phyloP scores from a whole-genome alignment of 2,113 vertebrate species.

The Camelus dromedarius region DNA sequence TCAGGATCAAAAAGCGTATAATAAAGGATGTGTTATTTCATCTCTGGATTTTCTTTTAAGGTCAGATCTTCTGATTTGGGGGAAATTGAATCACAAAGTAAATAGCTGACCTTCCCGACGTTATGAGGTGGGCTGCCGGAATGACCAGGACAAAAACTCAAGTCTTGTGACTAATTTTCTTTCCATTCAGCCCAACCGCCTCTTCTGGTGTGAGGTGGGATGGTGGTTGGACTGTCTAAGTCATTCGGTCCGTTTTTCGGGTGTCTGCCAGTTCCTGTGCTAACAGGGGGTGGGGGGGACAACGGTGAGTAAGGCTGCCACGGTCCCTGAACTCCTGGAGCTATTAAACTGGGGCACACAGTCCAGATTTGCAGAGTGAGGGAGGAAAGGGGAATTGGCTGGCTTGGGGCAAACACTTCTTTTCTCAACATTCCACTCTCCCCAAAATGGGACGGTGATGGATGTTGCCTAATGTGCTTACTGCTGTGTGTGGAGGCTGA shows the following conservation, averaged over 20 bases:
- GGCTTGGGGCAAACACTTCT: background rate
- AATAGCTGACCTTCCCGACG: background rate
- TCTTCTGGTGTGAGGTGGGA: background rate
- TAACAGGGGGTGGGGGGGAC: background rate
- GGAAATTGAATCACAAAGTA: background rate
- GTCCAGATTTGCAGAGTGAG: background rate
- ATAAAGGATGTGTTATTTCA: background rate
- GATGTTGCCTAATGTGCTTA: rapidly evolving
- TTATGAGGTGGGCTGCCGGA: background rate
- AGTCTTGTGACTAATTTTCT: background rate
- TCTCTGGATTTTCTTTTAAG: background rate
- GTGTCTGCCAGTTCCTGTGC: background rate
- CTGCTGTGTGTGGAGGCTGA: background rate
- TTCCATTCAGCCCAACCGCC: background rate
- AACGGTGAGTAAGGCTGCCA: background rate
- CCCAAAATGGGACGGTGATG: rapidly evolving
- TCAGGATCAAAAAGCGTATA: background rate
- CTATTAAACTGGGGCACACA: background rate
- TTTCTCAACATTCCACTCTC: background rate
- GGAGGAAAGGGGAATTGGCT: background rate
- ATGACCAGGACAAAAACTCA: background rate
- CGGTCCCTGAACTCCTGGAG: background rate
- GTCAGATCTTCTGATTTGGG: background rate
- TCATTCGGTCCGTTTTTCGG: background rate
- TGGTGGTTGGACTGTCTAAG: background rate